Base-by-base conservation (phyloP, 2,113 vertebrate species). In the Corythaeola cristata region DNA sequence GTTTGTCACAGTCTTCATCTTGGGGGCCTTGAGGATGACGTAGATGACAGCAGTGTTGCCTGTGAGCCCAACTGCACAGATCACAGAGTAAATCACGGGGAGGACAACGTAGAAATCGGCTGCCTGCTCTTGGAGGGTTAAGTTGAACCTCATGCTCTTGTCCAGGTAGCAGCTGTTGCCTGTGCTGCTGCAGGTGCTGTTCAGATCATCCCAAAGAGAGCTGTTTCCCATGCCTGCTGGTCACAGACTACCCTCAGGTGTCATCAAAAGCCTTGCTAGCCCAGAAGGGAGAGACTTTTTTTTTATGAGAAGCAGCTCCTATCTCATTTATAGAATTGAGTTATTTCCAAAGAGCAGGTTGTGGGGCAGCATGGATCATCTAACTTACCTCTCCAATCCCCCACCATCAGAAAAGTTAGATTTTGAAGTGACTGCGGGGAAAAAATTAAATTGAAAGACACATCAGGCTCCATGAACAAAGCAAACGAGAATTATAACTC, bases 1-100 rank as follows among this genome's bases (percentile, higher is more conserved):
- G 20, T 99, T 99, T 66, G 99, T 99, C 20, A 99, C 99, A 0
- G 99, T 99, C 85, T 99, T 99, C 99, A 99, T 99, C 96, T 98
- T 99, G 49, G 99, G 99, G 1, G 98, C 99, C 94, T 98, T 99
- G 63, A 99, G 98, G 93, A 99, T 99, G 55, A 99, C 98, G 0
- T 98, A 99, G 95, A 99, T 99, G 89, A 99, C 98, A 1, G 99
- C 98, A 0, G 98, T 98, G 96, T 99, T 99, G 26, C 99, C 99
- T 0, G 98, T 99, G 85, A 99, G 98, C 32, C 99, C 99, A 71
- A 98, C 98, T 0, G 99, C 98, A 12, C 99, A 99, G 92, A 99
- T 99, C 3, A 98, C 93, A 0, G 99, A 98, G 96, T 99, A 99
- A 83, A 99, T 99, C 50, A 99, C 95, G 0, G 99, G 99, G 16